These are phyloP conservation scores for Gallinago stenura DNA, from an alignment of 2,797 vertebrate species.

Conservation along the genomic window DNA sequence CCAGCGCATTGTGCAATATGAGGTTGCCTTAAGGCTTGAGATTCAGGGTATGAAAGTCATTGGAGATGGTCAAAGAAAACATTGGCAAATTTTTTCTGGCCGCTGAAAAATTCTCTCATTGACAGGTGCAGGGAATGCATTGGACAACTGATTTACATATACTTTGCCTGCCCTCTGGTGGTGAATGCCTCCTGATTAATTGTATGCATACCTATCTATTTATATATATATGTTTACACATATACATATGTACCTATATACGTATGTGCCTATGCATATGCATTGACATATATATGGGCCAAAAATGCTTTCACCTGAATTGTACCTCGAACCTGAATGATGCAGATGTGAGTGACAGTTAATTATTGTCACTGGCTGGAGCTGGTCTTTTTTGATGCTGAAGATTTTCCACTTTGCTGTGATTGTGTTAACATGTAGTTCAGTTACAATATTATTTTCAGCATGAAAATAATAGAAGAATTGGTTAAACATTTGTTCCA, in stretches of 20 bases:
- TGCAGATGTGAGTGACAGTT: not conserved
- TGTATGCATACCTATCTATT: accelerated
- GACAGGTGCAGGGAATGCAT: not conserved
- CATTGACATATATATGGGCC: too few relatives aligned
- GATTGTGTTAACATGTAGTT: not conserved
- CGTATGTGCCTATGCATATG: not conserved
- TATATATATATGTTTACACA: too few relatives aligned
- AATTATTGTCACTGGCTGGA: not conserved
- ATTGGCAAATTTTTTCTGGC: not conserved
- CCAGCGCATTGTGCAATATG: not conserved
- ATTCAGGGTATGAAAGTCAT: not conserved
- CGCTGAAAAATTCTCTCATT: not conserved
- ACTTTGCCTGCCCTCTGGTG: conserved; percentile 67
- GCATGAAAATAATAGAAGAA: not conserved
- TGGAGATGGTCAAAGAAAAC: not conserved
- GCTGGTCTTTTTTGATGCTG: not conserved
- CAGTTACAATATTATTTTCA: not conserved
- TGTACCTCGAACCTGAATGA: not conserved
- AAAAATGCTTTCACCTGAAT: not conserved
- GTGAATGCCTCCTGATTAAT: not conserved
- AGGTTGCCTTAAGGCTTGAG: not conserved
- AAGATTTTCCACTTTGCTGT: not conserved
- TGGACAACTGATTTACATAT: not conserved
- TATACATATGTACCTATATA: accelerated
- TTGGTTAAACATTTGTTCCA: not conserved